Conservation (phyloP, 2,797 vertebrate species). For the Halcyon badia region DNA sequence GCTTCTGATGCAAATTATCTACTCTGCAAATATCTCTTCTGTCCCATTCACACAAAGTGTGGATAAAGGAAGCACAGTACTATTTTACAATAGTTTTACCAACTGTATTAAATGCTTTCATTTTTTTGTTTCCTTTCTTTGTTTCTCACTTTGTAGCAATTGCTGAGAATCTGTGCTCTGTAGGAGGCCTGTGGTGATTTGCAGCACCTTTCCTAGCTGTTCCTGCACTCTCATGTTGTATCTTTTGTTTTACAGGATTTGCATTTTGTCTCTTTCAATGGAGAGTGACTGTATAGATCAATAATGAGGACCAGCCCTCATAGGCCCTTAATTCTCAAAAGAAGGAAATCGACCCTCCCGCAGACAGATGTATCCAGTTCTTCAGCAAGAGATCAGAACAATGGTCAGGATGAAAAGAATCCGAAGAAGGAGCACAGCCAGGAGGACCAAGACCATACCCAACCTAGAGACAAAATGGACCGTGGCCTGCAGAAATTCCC, state of each 20-base stretch:
- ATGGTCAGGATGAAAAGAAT: slow-evolving; percentile 59
- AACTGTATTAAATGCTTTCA: neutral
- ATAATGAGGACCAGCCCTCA: slow-evolving; percentile 94
- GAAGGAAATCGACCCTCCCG: slow-evolving; percentile 88
- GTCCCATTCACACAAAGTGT: neutral
- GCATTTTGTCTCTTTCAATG: slow-evolving; percentile 75
- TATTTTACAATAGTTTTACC: neutral
- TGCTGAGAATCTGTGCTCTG: neutral
- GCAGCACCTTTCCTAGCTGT: neutral
- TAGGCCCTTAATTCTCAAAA: slow-evolving; percentile 95
- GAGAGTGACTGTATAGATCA: slow-evolving; percentile 72
- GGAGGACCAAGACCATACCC: neutral
- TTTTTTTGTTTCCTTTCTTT: neutral
- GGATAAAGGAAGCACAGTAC: neutral
- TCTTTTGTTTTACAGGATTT: slow-evolving; percentile 58
- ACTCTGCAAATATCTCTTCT: neutral
- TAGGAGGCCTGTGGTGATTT: neutral
- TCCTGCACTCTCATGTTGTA: neutral
- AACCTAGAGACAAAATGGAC: neutral
- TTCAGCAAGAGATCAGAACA: neutral
- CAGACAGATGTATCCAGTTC: neutral
- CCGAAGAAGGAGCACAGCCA: slow-evolving; percentile 35
- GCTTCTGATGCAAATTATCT: neutral
- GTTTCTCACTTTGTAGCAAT: neutral
- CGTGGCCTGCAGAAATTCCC: slow-evolving; percentile 77